A percentile compares a stretch with the other conserved stretches of the same genome.
Evolutionary conservation across 2,797 vertebrate species (phyloP).

Genomic region (Syngnathus acus): DNA sequence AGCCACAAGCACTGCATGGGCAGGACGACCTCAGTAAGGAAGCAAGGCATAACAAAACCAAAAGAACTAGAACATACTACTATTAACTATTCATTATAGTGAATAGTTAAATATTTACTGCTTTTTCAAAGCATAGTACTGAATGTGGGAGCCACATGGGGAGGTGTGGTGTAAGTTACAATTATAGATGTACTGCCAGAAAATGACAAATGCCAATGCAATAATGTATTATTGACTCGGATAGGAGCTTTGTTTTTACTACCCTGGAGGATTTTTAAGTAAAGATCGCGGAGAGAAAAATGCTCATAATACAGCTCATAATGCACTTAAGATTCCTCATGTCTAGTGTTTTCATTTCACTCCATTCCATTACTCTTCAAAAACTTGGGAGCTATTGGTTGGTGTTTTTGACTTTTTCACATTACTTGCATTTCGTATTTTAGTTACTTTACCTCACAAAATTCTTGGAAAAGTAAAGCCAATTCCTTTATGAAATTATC

Average conservation of each 20-base stretch:
- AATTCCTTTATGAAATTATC: neutral
- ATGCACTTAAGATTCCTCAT: neutral
- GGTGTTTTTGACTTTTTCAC: neutral
- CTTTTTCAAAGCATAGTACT: slow-evolving; percentile 47
- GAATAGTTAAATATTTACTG: slow-evolving; percentile 58
- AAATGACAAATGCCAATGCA: slow-evolving; percentile 40
- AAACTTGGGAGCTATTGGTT: neutral
- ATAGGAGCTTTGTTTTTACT: slow-evolving; percentile 20
- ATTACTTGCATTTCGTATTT: neutral
- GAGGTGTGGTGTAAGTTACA: slow-evolving; percentile 32
- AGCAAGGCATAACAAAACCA: slow-evolving; percentile 41
- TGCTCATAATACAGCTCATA: neutral
- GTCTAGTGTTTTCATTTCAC: neutral
- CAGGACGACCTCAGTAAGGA: slow-evolving; percentile 2
- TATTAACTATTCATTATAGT: slow-evolving; percentile 57
- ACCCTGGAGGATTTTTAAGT: slow-evolving; percentile 1
- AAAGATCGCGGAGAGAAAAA: neutral
- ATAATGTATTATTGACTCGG: slow-evolving; percentile 27
- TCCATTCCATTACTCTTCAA: neutral
- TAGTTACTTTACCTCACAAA: too few relatives aligned
- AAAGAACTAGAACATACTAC: slow-evolving; percentile 43
- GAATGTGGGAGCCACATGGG: slow-evolving; percentile 29
- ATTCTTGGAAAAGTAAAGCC: neutral
- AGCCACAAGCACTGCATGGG: slow-evolving; percentile 19
- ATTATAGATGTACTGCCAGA: slow-evolving; percentile 38